A percentile compares a stretch with the other conserved stretches of the same genome.
phyloP scores from a whole-genome alignment of 2,113 vertebrate species.

The Phylloscopus whistleri region DNA sequence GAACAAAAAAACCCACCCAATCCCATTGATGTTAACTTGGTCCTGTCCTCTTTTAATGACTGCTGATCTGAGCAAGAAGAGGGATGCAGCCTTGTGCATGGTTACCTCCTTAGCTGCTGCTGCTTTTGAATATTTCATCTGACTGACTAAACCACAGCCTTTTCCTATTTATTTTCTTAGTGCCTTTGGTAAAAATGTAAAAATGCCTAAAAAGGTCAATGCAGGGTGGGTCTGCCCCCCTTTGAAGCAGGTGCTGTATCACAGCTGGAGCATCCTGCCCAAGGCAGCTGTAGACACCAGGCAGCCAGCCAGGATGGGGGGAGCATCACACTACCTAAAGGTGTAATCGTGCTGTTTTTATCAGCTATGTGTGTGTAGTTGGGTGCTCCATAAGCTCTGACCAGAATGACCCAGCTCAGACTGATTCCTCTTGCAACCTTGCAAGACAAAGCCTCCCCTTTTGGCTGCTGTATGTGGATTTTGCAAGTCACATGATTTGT shows the following conservation, averaged over 20 bases:
- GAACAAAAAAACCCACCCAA: background rate
- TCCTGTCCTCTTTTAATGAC: background rate
- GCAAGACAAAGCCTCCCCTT: background rate
- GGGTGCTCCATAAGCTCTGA: background rate
- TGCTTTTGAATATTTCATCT: background rate
- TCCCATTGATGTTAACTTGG: accelerated
- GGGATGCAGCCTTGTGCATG: background rate
- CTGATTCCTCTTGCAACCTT: background rate
- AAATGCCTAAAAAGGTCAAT: background rate
- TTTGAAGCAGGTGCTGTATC: background rate
- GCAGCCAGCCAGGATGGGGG: accelerated
- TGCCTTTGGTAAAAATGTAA: background rate
- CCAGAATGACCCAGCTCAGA: background rate
- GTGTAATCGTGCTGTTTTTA: background rate
- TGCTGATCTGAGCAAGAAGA: background rate
- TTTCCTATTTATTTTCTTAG: background rate
- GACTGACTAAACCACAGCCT: background rate
- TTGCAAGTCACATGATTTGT: background rate
- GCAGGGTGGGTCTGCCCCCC: background rate
- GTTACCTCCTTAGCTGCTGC: background rate
- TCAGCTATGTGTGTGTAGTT: accelerated
- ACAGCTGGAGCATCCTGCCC: background rate
- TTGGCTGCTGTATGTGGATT: background rate
- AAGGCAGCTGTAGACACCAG: no score
- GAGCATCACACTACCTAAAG: background rate